Evolutionary conservation across 2,113 vertebrate species (phyloP), one percentile per base, ranked within the genome.

Genomic region (Nibea albiflora): DNA sequence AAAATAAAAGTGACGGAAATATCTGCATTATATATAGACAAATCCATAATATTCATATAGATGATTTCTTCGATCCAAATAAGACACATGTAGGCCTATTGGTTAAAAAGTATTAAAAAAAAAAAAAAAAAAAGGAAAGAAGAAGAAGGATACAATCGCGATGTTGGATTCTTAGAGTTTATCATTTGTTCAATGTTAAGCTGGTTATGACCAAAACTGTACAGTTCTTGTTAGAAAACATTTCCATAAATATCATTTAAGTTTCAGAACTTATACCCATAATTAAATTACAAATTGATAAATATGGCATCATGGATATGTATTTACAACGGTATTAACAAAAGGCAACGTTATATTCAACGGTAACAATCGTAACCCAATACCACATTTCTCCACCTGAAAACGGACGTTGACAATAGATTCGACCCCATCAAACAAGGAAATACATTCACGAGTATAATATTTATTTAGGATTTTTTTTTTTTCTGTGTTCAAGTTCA

Each of bases 271-370:
- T 97, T 92, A 96, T 96, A 96, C 96, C 96, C 96, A 98, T 97
- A 98, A 97, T 99, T 99, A 99, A 99, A 99, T 99, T 99, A 99
- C 97, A 97, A 98, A 98, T 95, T 88, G 97, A 99, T 99, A 99
- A 99, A 99, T 99, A 99, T 98, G 97, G 97, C 97, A 98, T 98
- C 96, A 96, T 96, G 97, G 96, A 96, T 98, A 98, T 97, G 96
- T 99, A 98, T 99, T 98, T 99, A 99, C 98, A 99, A 96, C 96
- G 95, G 97, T 97, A 96, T 98, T 97, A 96, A 98, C 97, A 98
- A 99, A 99, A 99, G 97, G 98, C 98, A 98, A 97, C 96, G 95
- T 96, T 96, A 96, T 97, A 98, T 96, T 98, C 95, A 97, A 97
- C 95, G 92, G 94, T 96, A 97, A 99, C 97, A 96, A 98, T 97